A percentile compares a stretch with the other conserved stretches of the same genome.
These are phyloP conservation scores for Drosophila neutralis DNA, from an alignment of 2,888 invertebrate species.

Conservation along the genomic window DNA sequence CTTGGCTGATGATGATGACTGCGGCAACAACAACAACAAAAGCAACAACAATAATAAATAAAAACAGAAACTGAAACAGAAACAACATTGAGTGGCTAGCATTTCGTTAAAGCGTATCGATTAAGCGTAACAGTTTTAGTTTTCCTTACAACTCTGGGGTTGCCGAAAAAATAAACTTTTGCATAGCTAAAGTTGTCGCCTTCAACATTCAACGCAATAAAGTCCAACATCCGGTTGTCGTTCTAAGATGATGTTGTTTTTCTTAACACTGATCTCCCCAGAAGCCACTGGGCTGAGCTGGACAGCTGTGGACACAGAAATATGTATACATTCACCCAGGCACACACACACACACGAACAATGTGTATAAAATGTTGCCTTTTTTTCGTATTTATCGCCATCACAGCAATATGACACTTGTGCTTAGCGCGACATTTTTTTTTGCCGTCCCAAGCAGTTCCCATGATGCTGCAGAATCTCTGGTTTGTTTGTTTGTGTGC, in stretches of 20 bases:
- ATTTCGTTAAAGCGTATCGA: conserved; percentile 82
- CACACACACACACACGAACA: conserved; percentile 32
- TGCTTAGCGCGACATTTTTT: conserved; percentile 59
- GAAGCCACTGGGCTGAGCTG: conserved; percentile 48
- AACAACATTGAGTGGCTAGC: conserved; percentile 62
- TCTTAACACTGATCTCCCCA: conserved; percentile 68
- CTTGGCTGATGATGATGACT: conserved; percentile 82
- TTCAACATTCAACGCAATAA: conserved; percentile 51
- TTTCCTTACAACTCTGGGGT: conserved; percentile 39
- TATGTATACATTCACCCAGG: conserved; percentile 8
- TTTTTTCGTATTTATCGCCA: conserved; percentile 66
- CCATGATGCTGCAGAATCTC: conserved; percentile 80
- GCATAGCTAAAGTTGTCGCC: conserved; percentile 53
- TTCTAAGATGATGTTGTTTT: conserved; percentile 66
- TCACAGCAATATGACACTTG: conserved; percentile 76
- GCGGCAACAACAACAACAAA: conserved; percentile 67
- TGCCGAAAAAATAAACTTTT: conserved; percentile 49
- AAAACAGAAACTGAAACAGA: conserved; percentile 26
- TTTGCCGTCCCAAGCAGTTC: conserved; percentile 73
- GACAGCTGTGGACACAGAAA: conserved; percentile 33
- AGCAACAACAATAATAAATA: conserved; percentile 14
- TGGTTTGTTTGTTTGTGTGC: conserved; percentile 70
- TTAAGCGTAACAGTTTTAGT: conserved; percentile 64
- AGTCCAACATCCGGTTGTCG: conserved; percentile 78
- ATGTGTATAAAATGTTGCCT: conserved; percentile 75